A percentile compares a stretch with the other conserved stretches of the same genome.
phyloP scores from a whole-genome alignment of 2,113 vertebrate genomes.

The Rynchops niger region DNA sequence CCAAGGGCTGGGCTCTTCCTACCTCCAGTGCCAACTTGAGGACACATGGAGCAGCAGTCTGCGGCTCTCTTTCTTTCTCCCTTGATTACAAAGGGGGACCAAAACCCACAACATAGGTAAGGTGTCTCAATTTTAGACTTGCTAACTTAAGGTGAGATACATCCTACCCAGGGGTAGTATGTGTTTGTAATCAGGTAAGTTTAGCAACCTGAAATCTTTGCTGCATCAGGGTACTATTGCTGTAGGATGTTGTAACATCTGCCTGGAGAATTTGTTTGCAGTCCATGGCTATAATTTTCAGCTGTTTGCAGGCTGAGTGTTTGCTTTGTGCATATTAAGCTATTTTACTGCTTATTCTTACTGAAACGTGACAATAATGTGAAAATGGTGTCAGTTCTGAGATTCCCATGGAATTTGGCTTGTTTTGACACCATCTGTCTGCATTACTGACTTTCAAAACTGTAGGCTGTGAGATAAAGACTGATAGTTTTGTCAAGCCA shows the following conservation, averaged over 20 bases:
- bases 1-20: no score
- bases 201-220: background rate
- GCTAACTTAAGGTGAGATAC: background rate
- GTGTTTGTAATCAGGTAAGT: no score
- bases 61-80: no score
- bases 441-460: background rate
- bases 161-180: no score
- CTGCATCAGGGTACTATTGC: background rate
- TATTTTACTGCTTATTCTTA: background rate
- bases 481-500: background rate
- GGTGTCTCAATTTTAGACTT: background rate
- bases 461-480: background rate
- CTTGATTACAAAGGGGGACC: no score
- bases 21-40: no score
- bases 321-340: background rate
- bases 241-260: background rate
- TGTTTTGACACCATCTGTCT: constrained; percentile 22
- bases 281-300: background rate
- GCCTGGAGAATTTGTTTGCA: background rate
- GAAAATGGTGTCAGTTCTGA: background rate
- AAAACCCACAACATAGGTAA: no score
- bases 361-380: background rate
- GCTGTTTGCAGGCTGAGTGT: background rate
- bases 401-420: background rate
- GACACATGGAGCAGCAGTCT: no score